Evolutionary conservation across 2,797 vertebrate species (phyloP).

Genomic region (Girardinus metallicus): DNA sequence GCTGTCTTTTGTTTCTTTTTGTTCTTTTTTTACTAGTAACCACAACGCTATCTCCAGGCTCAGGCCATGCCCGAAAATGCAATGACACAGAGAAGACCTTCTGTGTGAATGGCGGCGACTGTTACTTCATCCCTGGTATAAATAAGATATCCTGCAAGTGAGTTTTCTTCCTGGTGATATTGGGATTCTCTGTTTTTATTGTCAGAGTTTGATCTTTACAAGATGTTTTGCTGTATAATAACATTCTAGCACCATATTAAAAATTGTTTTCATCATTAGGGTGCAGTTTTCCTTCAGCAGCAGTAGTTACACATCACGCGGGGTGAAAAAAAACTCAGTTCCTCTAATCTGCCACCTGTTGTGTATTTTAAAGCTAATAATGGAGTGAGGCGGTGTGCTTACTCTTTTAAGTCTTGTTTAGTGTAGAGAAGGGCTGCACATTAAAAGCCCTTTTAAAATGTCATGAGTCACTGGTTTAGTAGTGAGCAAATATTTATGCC

Average conservation of each 20-base stretch:
- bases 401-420: slow-evolving; percentile 77
- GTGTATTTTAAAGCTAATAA: slow-evolving; percentile 75
- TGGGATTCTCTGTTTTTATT: neutral
- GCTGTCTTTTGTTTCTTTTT: neutral
- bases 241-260: slow-evolving; percentile 18
- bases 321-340: slow-evolving; percentile 48
- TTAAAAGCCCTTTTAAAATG: slow-evolving; percentile 82
- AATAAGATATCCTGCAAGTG: slow-evolving; percentile 97
- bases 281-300: slow-evolving; percentile 46
- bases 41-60: slow-evolving; percentile 91
- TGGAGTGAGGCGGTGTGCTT: slow-evolving; percentile 64
- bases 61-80: slow-evolving; percentile 94
- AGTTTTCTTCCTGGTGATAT: slow-evolving; percentile 55
- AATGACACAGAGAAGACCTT: slow-evolving; percentile 95
- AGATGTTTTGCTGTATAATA: neutral
- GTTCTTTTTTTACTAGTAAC: slow-evolving; percentile 79
- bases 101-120: slow-evolving; percentile 96
- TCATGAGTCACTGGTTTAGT: slow-evolving; percentile 84
- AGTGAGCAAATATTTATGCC: slow-evolving; percentile 85
- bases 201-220: neutral
- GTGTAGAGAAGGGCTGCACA: slow-evolving; percentile 73
- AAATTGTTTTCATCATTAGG: slow-evolving; percentile 37
- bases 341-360: slow-evolving; percentile 74
- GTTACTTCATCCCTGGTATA: slow-evolving; percentile 97
- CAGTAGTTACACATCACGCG: slow-evolving; percentile 55